Evolutionary conservation across 2,888 invertebrate genomes (phyloP), one percentile per base, ranked within the genome.

Genomic region (Drosophila neonasuta): DNA sequence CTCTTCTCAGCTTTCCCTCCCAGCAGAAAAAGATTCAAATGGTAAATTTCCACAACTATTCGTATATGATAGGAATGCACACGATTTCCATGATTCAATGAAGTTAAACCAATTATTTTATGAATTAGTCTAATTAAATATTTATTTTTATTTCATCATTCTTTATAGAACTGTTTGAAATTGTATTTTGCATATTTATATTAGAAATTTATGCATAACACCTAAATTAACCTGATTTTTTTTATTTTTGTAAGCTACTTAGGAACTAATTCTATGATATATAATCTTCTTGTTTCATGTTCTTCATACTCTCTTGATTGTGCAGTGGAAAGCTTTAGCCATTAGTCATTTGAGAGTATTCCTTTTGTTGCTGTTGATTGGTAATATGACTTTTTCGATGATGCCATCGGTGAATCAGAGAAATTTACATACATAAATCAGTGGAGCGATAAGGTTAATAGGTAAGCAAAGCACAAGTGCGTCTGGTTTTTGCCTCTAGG

Each of bases 351-450:
- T 62, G 63, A 11, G 9, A 32, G 44, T 24, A 46, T 32, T 29
- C 30, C 51, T 44, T 34, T 57, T 59, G 54, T 71, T 55, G 45
- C 48, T 57, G 44, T 60, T 70, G 64, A 74, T 80, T 68, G 56
- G 36, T 34, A 46, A 41, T 61, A 48, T 46, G 60, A 51, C 61
- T 64, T 59, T 62, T 68, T 49, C 32, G 59, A 39, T 67, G 71
- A 54, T 66, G 68, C 48, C 57, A 68, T 49, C 49, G 41, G 36
- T 30, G 45, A 60, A 60, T 49, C 39, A 24, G 10, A 36, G 48
- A 63, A 65, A 83, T 86, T 65, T 74, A 36, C 70, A 62, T 65
- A 59, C 86, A 81, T 81, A 81, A 81, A 86, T 81, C 84, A 86
- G 64, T 50, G 62, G 49, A 56, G 63, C 64, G 80, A 81, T 81